These are phyloP conservation scores for Clinocottus analis DNA, from an alignment of 2,113 vertebrate species.

Conservation along the genomic window DNA sequence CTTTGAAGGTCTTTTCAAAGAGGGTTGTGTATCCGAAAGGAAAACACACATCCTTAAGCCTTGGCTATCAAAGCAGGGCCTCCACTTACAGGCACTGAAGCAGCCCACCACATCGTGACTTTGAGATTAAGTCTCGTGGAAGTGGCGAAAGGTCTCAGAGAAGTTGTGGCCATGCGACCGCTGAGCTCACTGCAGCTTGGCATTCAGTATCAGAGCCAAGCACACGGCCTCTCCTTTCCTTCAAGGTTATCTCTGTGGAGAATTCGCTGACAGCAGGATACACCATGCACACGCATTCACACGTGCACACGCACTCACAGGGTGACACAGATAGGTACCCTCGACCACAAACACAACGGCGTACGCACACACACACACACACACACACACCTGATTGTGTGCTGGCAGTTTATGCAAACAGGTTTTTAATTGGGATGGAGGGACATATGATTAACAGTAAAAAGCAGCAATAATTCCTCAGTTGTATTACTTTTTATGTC, in stretches of 20 bases:
- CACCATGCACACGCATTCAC: constrained; percentile 33
- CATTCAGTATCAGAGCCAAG: constrained; percentile 65
- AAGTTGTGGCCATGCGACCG: constrained; percentile 46
- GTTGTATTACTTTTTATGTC: constrained; percentile 61
- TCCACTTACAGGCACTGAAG: neutral
- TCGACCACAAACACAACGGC: constrained; percentile 17
- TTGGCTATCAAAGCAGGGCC: constrained; percentile 4
- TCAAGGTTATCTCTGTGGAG: constrained; percentile 80
- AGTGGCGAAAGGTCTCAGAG: constrained; percentile 61
- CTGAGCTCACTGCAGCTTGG: constrained; percentile 57
- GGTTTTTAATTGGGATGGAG: constrained; percentile 75
- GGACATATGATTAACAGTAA: constrained; percentile 58
- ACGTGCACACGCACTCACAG: constrained; percentile 19
- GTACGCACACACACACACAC: constrained; percentile 19
- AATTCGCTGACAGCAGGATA: constrained; percentile 74
- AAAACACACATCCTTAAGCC: neutral
- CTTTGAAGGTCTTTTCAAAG: constrained; percentile 4
- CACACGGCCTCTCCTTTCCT: constrained; percentile 67
- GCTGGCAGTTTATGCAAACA: constrained; percentile 58
- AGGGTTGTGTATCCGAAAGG: neutral
- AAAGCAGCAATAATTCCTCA: constrained; percentile 39
- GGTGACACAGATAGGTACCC: constrained; percentile 46
- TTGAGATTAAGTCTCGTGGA: constrained; percentile 56
- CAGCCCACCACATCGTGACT: constrained; percentile 34
- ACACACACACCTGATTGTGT: constrained; percentile 1